Evolutionary conservation across 2,797 vertebrate genomes (phyloP).

Genomic region (Crypturellus tataupa): DNA sequence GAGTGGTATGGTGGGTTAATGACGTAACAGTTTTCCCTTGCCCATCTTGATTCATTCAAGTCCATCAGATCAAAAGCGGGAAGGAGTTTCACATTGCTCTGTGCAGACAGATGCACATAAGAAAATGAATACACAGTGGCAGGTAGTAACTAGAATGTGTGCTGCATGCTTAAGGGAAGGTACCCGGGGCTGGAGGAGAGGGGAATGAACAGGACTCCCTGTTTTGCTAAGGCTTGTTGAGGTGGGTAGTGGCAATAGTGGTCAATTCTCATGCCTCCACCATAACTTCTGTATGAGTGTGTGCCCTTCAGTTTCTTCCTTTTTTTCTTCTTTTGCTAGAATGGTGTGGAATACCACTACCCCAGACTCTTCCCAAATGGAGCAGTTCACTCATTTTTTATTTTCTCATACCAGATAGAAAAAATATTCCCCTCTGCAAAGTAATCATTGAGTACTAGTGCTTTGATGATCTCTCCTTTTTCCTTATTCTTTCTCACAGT

Average conservation of each 20-base stretch:
- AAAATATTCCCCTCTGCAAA: not conserved
- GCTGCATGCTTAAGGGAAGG: not conserved
- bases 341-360: not conserved
- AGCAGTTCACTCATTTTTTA: not conserved
- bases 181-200: accelerated
- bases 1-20: not conserved
- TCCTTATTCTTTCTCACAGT: not conserved
- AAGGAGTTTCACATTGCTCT: not conserved
- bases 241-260: not conserved
- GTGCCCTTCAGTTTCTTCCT: not conserved
- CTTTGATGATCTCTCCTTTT: not conserved
- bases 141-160: too few relatives aligned
- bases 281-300: accelerated
- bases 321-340: not conserved
- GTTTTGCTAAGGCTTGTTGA: not conserved
- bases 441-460: not conserved
- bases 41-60: not conserved
- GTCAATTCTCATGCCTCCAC: not conserved
- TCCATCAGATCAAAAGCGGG: not conserved
- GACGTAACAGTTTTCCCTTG: not conserved
- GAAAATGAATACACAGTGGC: not conserved
- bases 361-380: not conserved
- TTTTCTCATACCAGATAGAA: not conserved
- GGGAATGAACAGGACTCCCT: not conserved
- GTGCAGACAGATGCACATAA: not conserved